A percentile compares a stretch with the other conserved stretches of the same genome.
Conservation (phyloP, 2,113 vertebrate genomes). For the Oxyura jamaicensis region DNA sequence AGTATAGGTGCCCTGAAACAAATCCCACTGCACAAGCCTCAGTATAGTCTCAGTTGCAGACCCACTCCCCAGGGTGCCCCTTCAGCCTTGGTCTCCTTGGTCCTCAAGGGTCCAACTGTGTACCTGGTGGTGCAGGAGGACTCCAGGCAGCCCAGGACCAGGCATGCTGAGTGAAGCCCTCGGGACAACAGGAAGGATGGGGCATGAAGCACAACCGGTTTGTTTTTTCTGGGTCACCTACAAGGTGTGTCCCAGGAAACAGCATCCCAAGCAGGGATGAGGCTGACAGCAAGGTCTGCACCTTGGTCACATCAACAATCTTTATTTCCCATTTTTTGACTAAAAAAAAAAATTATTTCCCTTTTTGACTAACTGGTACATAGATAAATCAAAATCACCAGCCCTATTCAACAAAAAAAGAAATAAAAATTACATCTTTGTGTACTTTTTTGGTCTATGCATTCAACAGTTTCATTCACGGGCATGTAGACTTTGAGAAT, state of each 20-base stretch:
- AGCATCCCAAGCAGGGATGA: neutral
- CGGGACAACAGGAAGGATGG: neutral
- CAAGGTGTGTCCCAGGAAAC: neutral
- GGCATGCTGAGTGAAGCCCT: neutral
- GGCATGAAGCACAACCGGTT: neutral
- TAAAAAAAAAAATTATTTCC: too few species aligned
- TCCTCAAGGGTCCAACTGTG: neutral
- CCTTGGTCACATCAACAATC: neutral
- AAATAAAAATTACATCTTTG: neutral
- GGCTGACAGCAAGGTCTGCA: neutral
- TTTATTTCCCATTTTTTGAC: neutral
- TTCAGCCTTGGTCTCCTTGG: neutral
- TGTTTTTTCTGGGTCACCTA: neutral
- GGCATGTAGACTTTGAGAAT: neutral
- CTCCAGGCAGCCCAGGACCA: neutral
- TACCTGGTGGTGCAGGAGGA: neutral
- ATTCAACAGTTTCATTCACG: neutral
- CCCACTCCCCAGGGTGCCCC: neutral
- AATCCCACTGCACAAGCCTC: neutral
- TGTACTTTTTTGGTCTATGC: neutral
- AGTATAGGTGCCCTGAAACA: accelerated
- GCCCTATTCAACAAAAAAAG: neutral
- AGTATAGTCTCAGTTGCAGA: neutral
- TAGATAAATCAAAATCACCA: neutral
- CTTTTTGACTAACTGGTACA: neutral